These are phyloP conservation scores for Fringilla coelebs DNA, from an alignment of 2,797 vertebrate genomes.

Conservation along the genomic window DNA sequence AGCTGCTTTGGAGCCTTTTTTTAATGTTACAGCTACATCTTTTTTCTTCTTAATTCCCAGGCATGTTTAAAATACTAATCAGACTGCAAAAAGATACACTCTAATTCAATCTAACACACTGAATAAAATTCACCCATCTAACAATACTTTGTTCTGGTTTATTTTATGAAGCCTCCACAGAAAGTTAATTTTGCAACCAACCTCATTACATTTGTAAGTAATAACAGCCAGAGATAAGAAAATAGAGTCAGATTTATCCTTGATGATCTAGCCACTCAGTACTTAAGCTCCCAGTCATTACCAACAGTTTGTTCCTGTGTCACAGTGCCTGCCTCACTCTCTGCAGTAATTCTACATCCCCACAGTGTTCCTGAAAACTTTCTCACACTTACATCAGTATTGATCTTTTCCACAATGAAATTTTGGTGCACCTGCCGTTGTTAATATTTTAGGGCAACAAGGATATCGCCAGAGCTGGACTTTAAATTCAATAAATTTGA, in stretches of 20 bases:
- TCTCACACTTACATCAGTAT: neutral
- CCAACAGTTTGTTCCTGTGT: neutral
- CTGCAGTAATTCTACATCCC: neutral
- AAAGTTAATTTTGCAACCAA: slow-evolving; percentile 66
- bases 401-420: neutral
- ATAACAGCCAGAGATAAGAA: slow-evolving; percentile 45
- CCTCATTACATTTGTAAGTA: slow-evolving; percentile 57
- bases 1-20: slow-evolving; percentile 17
- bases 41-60: slow-evolving; percentile 63
- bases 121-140: slow-evolving; percentile 56
- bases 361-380: neutral
- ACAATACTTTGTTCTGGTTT: slow-evolving; percentile 62
- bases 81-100: slow-evolving; percentile 24
- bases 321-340: neutral
- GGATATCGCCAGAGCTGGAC: neutral
- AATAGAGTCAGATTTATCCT: neutral
- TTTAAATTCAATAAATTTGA: neutral
- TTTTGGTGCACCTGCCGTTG: neutral
- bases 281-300: neutral
- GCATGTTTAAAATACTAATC: slow-evolving; percentile 73
- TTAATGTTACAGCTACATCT: neutral
- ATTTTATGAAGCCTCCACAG: slow-evolving; percentile 57
- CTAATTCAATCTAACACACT: slow-evolving; percentile 18
- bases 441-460: neutral
- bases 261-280: neutral